Evolutionary conservation across 2,797 vertebrate species (phyloP), one percentile per base, ranked within the genome.

Genomic region (Distichodus sexfasciatus): DNA sequence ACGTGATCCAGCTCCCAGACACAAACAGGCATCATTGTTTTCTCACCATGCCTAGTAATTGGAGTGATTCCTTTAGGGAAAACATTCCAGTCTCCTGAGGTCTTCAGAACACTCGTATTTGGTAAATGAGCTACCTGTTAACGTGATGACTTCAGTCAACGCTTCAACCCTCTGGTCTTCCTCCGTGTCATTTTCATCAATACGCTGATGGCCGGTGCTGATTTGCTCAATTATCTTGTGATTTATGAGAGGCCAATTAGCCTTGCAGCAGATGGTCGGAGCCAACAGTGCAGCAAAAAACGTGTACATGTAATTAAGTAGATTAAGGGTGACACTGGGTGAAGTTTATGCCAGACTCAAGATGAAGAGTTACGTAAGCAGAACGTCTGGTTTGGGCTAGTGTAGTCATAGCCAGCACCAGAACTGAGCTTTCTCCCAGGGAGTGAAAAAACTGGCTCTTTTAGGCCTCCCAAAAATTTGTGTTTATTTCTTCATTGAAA

Each of bases 11-110:
- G 23, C 58, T 54, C 41, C 43, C 54, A 72, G n/a, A 28, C 63
- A 65, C 51, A 44, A 43, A 29, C 48, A 51, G 14, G 14, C 24
- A 29, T 26, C 29, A 51, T 35, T 46, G 38, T 63, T 63, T 71
- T 63, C 59, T 7, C 59, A 46, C 46, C 57, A 48, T 38, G 48
- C 38, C 50, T 38, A 4, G 14, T 70, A 62, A 62, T 54, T 43
- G 47, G n/a, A 71, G 40, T 57, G 46, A 21, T 55, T 63, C 40
- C 48, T 64, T 6, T 29, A n/a, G n/a, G 59, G 69, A 50, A 55
- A 26, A 29, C 33, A 71, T 71, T 71, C 59, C 69, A 63, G 31
- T 35, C 47, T 53, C 23, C 50, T 54, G 68, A 70, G 48, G 58
- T 62, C 47, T 62, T 62, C n/a, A 47, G 57, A 64, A 71, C 28